Base-by-base conservation (phyloP, 1,140 invertebrate genomes). In the Xylocopa sonorina region DNA sequence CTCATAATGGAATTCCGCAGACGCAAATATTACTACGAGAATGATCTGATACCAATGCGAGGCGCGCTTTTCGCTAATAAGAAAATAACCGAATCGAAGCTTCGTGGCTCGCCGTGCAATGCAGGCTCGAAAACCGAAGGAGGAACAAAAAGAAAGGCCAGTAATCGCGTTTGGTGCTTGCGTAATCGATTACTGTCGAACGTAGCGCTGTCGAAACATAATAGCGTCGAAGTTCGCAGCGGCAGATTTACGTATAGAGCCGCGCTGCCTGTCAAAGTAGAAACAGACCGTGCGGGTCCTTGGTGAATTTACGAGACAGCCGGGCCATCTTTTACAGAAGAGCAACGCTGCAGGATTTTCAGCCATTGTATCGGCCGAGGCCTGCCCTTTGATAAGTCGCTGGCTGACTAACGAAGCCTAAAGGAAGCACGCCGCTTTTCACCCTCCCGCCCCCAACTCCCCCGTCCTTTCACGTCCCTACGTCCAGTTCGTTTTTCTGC, bases 301-400 rank as follows among this genome's bases (percentile, higher is more conserved):
- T 53, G 62, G 79, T 83, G 58, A 87, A 87, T 87, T 87, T 87
- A 87, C 85, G 86, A 84, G 85, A 87, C 85, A 87, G 62, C 79
- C 53, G 53, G 68, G 66, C 86, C 82, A 87, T 87, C 85, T 87
- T 84, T 87, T 82, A 69, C 67, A 60, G 80, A 81, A 62, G 71
- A 69, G 71, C 74, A 87, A 76, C 78, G 75, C 62, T 60, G 66
- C 34, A 84, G 76, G 63, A 84, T 87, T 87, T 87, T 87, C 80
- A 84, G 82, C 85, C 79, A 84, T 87, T 87, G 85, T 84, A 87
- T 87, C 72, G 76, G 66, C 57, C 76, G 34, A 57, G 53, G 57
- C 64, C 46, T 78, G 66, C 41, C 73, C 79, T 80, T 87, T 87
- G 86, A 87, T 87, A 87, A 87, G 86, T 80, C 84, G 78, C 67